phyloP scores from a whole-genome alignment of 2,113 vertebrate genomes.

The Mobula hypostoma region DNA sequence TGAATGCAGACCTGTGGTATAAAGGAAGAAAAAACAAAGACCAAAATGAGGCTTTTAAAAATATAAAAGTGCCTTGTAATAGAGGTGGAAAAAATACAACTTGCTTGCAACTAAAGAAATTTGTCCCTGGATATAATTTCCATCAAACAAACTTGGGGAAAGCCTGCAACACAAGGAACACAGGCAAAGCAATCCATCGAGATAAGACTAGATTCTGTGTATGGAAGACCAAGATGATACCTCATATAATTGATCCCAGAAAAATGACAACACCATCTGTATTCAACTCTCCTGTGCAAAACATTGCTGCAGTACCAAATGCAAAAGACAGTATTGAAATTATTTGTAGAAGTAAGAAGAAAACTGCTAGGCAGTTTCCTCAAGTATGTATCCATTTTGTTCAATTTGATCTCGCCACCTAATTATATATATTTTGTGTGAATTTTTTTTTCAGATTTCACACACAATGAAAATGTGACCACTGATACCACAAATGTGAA shows the following conservation, averaged over 20 bases:
- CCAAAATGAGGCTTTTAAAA: neutral
- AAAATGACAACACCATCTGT: neutral
- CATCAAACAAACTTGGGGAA: neutral
- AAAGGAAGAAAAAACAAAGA: neutral
- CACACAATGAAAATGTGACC: slow-evolving; percentile 66
- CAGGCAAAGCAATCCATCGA: neutral
- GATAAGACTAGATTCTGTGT: neutral
- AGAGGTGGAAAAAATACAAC: neutral
- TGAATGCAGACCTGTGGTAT: neutral
- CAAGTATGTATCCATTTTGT: slow-evolving; percentile 50
- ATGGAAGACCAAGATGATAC: neutral
- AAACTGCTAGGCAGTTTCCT: neutral
- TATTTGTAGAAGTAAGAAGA: neutral
- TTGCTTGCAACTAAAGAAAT: neutral
- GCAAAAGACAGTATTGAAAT: neutral
- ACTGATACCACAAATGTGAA: slow-evolving; percentile 52
- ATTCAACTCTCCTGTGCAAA: neutral
- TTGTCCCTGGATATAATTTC: neutral
- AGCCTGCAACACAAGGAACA: neutral
- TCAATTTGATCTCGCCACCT: slow-evolving; percentile 48
- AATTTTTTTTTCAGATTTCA: slow-evolving; percentile 53
- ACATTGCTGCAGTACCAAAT: neutral
- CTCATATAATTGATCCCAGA: neutral
- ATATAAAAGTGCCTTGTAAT: neutral
- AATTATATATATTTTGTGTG: slow-evolving; percentile 59